Conservation (phyloP, 2,797 vertebrate species). For the Ctenopoma kingsleyae region DNA sequence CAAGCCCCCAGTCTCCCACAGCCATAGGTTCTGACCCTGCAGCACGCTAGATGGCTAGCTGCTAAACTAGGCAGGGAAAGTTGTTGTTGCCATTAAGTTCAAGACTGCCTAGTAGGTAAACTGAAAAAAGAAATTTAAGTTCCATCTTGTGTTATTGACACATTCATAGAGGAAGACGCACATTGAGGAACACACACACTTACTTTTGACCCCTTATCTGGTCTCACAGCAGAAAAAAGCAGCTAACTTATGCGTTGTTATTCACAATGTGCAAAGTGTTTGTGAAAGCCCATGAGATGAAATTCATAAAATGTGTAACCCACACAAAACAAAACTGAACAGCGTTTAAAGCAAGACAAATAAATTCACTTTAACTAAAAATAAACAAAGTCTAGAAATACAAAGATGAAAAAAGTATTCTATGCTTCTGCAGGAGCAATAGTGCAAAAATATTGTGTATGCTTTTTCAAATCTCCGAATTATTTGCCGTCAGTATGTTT, state of each 20-base stretch:
- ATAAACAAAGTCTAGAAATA: no score
- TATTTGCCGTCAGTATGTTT: not conserved
- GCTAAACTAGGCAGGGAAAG: constrained; percentile 59
- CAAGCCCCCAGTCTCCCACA: constrained; percentile 56
- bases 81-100: constrained; percentile 60
- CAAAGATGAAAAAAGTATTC: no score
- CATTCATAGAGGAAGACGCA: constrained; percentile 5
- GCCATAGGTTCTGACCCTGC: constrained; percentile 50
- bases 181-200: not conserved
- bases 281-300: no score
- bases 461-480: constrained; percentile 27
- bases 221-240: constrained; percentile 1
- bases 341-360: not conserved
- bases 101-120: constrained; percentile 37
- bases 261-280: not conserved
- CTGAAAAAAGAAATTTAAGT: not conserved
- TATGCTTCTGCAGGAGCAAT: no score
- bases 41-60: constrained; percentile 42
- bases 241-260: no score
- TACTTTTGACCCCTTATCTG: constrained; percentile 12
- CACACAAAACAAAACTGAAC: not conserved
- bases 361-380: not conserved
- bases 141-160: constrained; percentile 33
- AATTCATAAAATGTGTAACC: no score
- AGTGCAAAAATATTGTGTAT: not conserved